Evolutionary conservation across 2,888 invertebrate species (phyloP), one percentile per base, ranked within the genome.

Genomic region (Hydriomena furcata): DNA sequence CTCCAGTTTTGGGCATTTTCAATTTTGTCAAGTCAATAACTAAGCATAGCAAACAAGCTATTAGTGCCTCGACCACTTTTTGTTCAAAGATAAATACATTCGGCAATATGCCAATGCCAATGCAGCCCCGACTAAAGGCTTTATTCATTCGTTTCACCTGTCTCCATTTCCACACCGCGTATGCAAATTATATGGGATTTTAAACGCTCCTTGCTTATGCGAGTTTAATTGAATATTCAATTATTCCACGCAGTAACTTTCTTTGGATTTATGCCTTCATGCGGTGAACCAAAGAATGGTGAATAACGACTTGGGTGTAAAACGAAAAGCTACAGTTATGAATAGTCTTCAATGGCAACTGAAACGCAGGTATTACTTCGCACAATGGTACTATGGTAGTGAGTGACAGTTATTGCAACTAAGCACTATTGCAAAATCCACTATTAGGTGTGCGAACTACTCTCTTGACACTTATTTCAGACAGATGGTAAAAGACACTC

Each of bases 151-250:
- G 48, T 21, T 49, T 41, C 48, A 49, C 37, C 45, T 50, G 46
- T 45, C 38, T 27, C 32, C 37, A 36, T 52, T 30, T 40, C 40
- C 34, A 38, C 46, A 40, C 46, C 40, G 32, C 21, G 45, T 49
- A 63, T 62, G 60, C 60, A 55, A 62, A 62, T 51, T 44, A 44
- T 35, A 58, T 41, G 54, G 50, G 43, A 17, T 49, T 55, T 58
- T 55, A 56, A 60, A 52, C 54, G 56, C 52, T 58, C 40, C 48
- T 46, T 47, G 37, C 48, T 54, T 52, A 57, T 52, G 54, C 38
- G 54, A 49, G 21, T 73, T 64, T 71, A 70, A 79, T 78, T 78
- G 71, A 79, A 78, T 79, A 83, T 83, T 77, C 79, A 78, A 79
- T 78, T 76, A 76, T 76, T 65, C 46, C 35, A 57, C 63, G 61